phyloP scores from a whole-genome alignment of 2,888 invertebrate species.

The Agrochola litura region DNA sequence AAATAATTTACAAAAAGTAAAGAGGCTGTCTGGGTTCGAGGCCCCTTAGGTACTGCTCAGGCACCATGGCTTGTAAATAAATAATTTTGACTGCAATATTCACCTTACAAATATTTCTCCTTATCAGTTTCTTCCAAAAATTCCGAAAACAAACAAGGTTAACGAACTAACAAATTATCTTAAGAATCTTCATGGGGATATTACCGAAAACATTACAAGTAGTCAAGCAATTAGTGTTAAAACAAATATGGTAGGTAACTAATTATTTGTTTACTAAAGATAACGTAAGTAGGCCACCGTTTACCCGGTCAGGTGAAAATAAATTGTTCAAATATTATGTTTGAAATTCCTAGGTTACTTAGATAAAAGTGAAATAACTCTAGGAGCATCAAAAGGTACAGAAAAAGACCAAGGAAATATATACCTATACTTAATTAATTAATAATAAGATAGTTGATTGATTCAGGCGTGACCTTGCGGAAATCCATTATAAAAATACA shows the following conservation, averaged over 20 bases:
- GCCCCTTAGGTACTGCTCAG: too few species aligned
- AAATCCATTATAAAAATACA: too few species aligned
- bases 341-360: conserved; percentile 12
- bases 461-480: too few species aligned
- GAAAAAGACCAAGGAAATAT: neutral
- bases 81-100: neutral
- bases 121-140: conserved; percentile 10
- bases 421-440: too few species aligned
- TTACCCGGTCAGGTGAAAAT: conserved; percentile 60
- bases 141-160: conserved; percentile 6
- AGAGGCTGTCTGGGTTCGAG: too few species aligned
- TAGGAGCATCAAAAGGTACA: neutral
- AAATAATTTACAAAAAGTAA: too few species aligned
- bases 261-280: conserved; percentile 55
- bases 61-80: too few species aligned
- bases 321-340: conserved; percentile 25
- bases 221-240: conserved; percentile 47
- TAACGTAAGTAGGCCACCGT: conserved; percentile 46
- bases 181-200: conserved; percentile 24
- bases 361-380: neutral
- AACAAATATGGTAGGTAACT: conserved; percentile 46
- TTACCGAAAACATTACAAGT: conserved; percentile 51
- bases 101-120: neutral
- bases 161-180: conserved; percentile 29
- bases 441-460: too few species aligned